Percentiles rank a stretch among this genome's conserved stretches.
Conservation (phyloP, 2,888 invertebrate species). For the Philopedon plagiatum region DNA sequence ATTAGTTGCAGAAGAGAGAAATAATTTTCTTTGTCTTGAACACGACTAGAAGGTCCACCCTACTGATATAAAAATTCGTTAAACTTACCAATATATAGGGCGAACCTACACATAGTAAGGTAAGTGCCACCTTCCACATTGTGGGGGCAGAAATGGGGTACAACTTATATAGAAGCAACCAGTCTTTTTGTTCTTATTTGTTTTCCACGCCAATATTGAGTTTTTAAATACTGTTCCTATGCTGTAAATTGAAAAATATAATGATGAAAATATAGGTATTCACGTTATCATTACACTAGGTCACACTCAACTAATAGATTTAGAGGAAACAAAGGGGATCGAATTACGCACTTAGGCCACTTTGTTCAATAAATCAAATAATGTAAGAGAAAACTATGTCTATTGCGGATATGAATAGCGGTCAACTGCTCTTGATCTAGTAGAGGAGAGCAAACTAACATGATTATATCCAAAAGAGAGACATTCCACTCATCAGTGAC, state of each 20-base stretch:
- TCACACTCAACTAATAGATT: slow-evolving; percentile 27
- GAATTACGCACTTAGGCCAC: slow-evolving; percentile 23
- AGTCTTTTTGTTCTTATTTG: not conserved
- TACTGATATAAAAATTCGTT: too few relatives aligned
- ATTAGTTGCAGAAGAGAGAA: too few relatives aligned
- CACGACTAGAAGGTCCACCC: too few relatives aligned
- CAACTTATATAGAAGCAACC: not conserved
- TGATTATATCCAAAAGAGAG: too few relatives aligned
- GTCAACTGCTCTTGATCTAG: slow-evolving; percentile 8
- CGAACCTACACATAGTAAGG: not conserved
- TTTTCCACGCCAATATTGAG: not conserved
- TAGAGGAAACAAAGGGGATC: slow-evolving; percentile 19
- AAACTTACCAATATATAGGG: slow-evolving; percentile 5
- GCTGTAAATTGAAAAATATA: too few relatives aligned
- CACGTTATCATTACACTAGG: slow-evolving; percentile 40
- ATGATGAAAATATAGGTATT: too few relatives aligned
- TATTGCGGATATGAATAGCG: slow-evolving; percentile 15
- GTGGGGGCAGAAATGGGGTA: not conserved
- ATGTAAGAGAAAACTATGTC: slow-evolving; percentile 13
- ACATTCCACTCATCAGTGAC: too few relatives aligned
- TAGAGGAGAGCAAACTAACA: not conserved
- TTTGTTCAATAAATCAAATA: slow-evolving; percentile 27
- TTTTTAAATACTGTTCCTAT: too few relatives aligned
- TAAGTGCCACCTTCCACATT: not conserved
- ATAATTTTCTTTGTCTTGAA: too few relatives aligned